Conservation (phyloP, 1,140 invertebrate species). For the Mesaphorura yosii region DNA sequence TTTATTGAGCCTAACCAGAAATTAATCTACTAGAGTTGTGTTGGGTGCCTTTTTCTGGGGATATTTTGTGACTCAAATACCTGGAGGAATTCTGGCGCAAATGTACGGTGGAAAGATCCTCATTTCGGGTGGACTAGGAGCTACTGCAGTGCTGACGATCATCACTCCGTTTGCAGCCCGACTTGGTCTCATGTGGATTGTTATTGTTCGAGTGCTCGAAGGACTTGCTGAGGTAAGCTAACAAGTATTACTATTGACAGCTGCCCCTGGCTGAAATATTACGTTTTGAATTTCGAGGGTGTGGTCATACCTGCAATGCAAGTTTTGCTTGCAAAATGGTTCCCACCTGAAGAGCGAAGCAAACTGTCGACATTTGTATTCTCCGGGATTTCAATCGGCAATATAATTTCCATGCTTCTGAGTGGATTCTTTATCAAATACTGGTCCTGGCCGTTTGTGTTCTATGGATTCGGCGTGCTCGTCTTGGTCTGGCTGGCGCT, state of each 20-base stretch:
- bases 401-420: not conserved
- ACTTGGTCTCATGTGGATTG: slow-evolving; percentile 44
- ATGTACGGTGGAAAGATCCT: slow-evolving; percentile 57
- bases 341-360: slow-evolving; percentile 5
- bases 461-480: slow-evolving; percentile 49
- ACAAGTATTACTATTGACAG: no score
- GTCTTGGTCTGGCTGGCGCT: slow-evolving; percentile 67
- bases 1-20: no score
- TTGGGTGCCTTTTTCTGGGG: slow-evolving; percentile 56
- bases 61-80: slow-evolving; percentile 7
- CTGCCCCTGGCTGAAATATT: no score
- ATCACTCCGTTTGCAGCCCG: slow-evolving; percentile 52
- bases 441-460: slow-evolving; percentile 2
- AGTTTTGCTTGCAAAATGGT: slow-evolving; percentile 5
- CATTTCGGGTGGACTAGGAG: slow-evolving; percentile 44
- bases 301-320: not conserved
- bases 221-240: slow-evolving; percentile 61
- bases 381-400: no score
- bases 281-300: not conserved
- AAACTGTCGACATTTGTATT: no score
- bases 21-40: no score
- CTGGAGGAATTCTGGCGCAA: slow-evolving; percentile 73
- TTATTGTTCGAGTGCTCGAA: slow-evolving; percentile 58
- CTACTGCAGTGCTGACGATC: slow-evolving; percentile 62
- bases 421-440: slow-evolving; percentile 2